A percentile compares a stretch with the other conserved stretches of the same genome.
Evolutionary conservation across 2,113 vertebrate genomes (phyloP).

Genomic region (Eudyptes chrysolophus): DNA sequence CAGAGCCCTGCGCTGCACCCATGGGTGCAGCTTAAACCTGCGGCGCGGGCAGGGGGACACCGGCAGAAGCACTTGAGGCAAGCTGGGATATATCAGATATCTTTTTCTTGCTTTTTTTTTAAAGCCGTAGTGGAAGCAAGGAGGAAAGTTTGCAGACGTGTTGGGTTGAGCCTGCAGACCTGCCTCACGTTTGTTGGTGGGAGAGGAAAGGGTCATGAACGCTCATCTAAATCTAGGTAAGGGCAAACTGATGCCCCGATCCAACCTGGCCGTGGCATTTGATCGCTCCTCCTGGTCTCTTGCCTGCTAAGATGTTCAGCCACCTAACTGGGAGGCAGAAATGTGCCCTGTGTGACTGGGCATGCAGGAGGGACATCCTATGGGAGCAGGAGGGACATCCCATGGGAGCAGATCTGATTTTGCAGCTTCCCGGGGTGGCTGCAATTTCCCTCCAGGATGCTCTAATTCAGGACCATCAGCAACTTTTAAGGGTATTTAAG

Average conservation of each 20-base stretch:
- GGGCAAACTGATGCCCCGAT: neutral
- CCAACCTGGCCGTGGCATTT: neutral
- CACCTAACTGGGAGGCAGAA: neutral
- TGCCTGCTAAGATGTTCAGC: neutral
- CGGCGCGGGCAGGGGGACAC: accelerated
- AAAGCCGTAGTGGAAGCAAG: neutral
- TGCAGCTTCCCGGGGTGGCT: neutral
- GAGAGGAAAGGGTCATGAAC: neutral
- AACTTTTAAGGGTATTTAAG: neutral
- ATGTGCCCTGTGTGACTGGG: neutral
- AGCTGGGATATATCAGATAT: neutral
- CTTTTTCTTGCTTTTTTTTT: neutral
- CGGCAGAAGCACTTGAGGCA: accelerated
- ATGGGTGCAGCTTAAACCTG: neutral
- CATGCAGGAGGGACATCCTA: too few species aligned
- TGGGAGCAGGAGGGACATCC: neutral
- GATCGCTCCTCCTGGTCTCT: accelerated
- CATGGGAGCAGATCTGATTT: neutral
- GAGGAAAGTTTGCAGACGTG: neutral
- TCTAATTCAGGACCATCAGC: neutral
- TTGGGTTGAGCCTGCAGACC: neutral
- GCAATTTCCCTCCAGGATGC: neutral
- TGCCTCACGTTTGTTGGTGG: neutral
- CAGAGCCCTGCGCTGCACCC: neutral
- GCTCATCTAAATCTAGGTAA: neutral